phyloP scores from a whole-genome alignment of 2,113 vertebrate species.

The Butastur rufipennis region DNA sequence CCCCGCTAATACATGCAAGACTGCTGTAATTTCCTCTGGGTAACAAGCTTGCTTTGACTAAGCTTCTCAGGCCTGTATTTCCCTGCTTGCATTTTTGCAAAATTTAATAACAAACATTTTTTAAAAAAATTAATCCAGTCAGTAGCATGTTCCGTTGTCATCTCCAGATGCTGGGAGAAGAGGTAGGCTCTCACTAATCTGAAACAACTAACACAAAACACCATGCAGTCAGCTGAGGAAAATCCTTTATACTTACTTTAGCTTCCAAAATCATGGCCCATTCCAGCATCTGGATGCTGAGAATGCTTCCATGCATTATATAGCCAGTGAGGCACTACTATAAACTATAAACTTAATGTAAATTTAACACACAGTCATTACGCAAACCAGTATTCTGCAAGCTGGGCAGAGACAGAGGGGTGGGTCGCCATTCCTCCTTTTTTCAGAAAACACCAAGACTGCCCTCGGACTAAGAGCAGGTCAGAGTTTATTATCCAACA shows the following conservation, averaged over 20 bases:
- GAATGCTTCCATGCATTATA: not conserved
- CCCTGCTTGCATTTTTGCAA: not conserved
- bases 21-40: not conserved
- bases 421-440: not conserved
- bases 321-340: not conserved
- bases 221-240: not conserved
- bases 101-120: not conserved
- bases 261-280: not conserved
- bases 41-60: not conserved
- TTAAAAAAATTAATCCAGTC: not conserved
- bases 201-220: not conserved
- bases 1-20: not conserved
- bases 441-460: not conserved
- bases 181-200: not conserved
- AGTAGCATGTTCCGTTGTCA: not conserved
- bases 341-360: not conserved
- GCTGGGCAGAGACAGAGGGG: not conserved
- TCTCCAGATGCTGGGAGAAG: not conserved
- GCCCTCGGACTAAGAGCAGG: not conserved
- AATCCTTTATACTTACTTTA: not conserved
- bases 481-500: not conserved
- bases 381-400: not conserved
- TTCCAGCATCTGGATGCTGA: not conserved
- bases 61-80: not conserved
- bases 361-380: not conserved